Conservation (phyloP, 1,140 invertebrate species). For the Eciton burchellii region DNA sequence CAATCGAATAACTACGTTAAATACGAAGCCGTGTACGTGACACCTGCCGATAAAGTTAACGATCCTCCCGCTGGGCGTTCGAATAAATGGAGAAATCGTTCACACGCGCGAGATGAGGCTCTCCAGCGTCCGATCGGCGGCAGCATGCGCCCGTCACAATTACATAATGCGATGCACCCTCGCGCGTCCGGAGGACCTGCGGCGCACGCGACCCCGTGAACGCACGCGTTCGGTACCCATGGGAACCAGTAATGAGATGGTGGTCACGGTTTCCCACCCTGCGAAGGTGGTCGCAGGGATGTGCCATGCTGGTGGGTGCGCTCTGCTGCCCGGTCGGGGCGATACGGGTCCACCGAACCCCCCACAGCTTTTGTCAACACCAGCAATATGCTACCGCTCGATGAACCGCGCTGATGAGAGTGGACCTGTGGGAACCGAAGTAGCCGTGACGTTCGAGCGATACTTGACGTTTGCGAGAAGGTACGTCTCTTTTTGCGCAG, state of each 20-base stretch:
- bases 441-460: slow-evolving; percentile 41
- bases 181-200: slow-evolving; percentile 67
- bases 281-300: slow-evolving; percentile 68
- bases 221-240: slow-evolving; percentile 77
- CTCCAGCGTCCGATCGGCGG: slow-evolving; percentile 27
- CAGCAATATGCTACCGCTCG: slow-evolving; percentile 84
- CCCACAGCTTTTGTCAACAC: slow-evolving; percentile 84
- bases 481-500: background rate
- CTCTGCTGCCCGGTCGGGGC: slow-evolving; percentile 66
- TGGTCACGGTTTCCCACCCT: slow-evolving; percentile 83
- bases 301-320: slow-evolving; percentile 59
- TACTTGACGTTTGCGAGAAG: slow-evolving; percentile 37
- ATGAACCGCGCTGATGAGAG: slow-evolving; percentile 67
- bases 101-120: slow-evolving; percentile 77
- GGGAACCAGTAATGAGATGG: slow-evolving; percentile 85
- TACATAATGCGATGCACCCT: slow-evolving; percentile 84
- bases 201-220: slow-evolving; percentile 78
- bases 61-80: slow-evolving; percentile 24
- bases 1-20: background rate
- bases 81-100: slow-evolving; percentile 68
- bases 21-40: slow-evolving; percentile 22
- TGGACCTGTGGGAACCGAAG: slow-evolving; percentile 84
- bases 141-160: slow-evolving; percentile 80
- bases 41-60: slow-evolving; percentile 51
- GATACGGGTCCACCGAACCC: slow-evolving; percentile 78